Evolutionary conservation across 2,888 invertebrate species (phyloP).

Genomic region (Gortyna flavago): DNA sequence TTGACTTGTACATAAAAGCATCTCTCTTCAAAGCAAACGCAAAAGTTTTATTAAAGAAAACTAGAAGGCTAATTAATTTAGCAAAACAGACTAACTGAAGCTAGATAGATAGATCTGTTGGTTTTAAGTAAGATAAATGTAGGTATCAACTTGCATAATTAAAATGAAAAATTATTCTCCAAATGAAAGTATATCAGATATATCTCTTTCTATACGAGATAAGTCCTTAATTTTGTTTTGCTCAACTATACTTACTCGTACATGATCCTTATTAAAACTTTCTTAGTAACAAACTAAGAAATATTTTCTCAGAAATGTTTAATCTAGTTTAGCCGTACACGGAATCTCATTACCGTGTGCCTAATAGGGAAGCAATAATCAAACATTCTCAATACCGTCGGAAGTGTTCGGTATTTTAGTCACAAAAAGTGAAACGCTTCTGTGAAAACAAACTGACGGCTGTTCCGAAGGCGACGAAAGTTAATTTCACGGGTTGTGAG

Average conservation of each 20-base stretch:
- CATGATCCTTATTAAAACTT: slow-evolving; percentile 12
- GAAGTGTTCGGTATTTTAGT: slow-evolving; percentile 45
- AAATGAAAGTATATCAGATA: neutral
- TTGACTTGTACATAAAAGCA: neutral
- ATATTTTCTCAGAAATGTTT: slow-evolving; percentile 1
- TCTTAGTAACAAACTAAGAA: slow-evolving; percentile 3
- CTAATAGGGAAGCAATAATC: slow-evolving; percentile 69
- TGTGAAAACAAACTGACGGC: slow-evolving; percentile 84
- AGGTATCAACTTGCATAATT: slow-evolving; percentile 7
- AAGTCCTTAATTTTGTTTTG: neutral
- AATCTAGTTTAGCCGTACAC: slow-evolving; percentile 8
- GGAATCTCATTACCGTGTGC: slow-evolving; percentile 55
- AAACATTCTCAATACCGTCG: slow-evolving; percentile 76
- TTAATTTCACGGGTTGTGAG: slow-evolving; percentile 89
- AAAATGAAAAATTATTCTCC: neutral
- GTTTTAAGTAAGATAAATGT: slow-evolving; percentile 17
- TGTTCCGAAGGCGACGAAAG: slow-evolving; percentile 84
- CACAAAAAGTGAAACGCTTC: slow-evolving; percentile 78
- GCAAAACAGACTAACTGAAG: slow-evolving; percentile 7
- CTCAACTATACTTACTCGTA: neutral
- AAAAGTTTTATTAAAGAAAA: slow-evolving; percentile 19
- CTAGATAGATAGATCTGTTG: neutral
- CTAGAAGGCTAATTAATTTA: slow-evolving; percentile 19
- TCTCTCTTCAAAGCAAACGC: neutral
- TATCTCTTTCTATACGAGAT: neutral